A percentile compares a stretch with the other conserved stretches of the same genome.
phyloP scores from a whole-genome alignment of 2,797 vertebrate genomes.

The Adelosebastes latens region DNA sequence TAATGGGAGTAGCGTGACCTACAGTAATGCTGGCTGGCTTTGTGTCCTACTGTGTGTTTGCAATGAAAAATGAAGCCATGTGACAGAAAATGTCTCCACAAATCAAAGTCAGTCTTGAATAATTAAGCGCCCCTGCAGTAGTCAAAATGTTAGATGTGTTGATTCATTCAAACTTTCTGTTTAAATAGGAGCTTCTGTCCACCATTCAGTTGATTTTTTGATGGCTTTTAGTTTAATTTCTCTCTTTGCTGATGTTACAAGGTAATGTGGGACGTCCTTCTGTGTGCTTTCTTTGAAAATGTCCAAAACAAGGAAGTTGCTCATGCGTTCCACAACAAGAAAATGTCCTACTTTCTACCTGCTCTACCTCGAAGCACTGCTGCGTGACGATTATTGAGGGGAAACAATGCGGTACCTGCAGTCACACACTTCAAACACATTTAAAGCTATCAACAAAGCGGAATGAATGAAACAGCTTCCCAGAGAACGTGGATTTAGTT shows the following conservation, averaged over 20 bases:
- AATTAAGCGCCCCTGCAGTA: neutral
- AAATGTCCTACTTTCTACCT: constrained; percentile 8
- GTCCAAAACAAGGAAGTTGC: neutral
- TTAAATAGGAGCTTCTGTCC: neutral
- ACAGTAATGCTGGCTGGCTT: neutral
- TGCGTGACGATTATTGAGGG: neutral
- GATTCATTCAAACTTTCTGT: neutral
- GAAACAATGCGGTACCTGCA: neutral
- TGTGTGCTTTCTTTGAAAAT: neutral
- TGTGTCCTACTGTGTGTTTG: neutral
- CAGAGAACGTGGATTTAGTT: neutral
- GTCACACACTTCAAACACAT: neutral
- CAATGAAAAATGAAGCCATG: neutral
- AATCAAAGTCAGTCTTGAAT: neutral
- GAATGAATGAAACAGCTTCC: neutral
- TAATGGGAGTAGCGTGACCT: neutral
- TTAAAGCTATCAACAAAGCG: neutral
- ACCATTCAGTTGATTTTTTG: neutral
- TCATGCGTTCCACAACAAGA: neutral
- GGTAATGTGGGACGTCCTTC: neutral
- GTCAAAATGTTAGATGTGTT: neutral
- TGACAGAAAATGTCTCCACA: neutral
- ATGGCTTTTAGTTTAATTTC: neutral
- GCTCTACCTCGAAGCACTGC: neutral
- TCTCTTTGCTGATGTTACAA: neutral